These are phyloP conservation scores for Cottoperca gobio DNA, from an alignment of 2,797 vertebrate genomes.

Conservation along the genomic window DNA sequence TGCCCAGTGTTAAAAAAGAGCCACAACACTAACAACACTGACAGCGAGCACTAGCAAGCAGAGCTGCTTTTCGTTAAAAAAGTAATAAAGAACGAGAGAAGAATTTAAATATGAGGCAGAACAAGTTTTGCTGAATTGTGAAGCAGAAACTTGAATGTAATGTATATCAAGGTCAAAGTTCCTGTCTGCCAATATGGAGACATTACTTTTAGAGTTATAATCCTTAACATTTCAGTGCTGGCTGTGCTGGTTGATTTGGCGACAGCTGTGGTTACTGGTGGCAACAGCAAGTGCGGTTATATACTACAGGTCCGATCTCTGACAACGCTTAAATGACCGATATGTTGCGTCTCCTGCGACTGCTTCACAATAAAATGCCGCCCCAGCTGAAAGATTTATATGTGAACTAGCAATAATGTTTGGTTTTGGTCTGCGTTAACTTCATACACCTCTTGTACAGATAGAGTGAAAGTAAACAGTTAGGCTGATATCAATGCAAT, in stretches of 20 bases:
- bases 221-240: not conserved
- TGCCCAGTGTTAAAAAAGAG: not conserved
- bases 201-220: not conserved
- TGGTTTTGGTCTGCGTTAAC: not conserved
- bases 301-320: not conserved
- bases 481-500: not conserved
- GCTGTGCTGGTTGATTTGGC: not conserved
- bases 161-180: not conserved
- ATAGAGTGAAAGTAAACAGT: not conserved
- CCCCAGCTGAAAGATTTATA: not conserved
- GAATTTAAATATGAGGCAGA: not conserved
- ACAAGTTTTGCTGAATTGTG: not conserved
- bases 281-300: not conserved
- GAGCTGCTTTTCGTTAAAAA: not conserved
- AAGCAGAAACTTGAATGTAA: not conserved
- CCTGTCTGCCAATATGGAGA: not conserved
- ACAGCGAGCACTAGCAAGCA: not conserved
- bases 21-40: not conserved
- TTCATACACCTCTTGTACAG: not conserved
- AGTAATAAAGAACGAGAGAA: not conserved
- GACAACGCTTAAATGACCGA: not conserved
- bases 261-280: not conserved
- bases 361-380: not conserved
- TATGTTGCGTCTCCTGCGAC: not conserved
- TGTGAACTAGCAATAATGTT: not conserved